Conservation (phyloP, 2,113 vertebrate genomes). For the Apistogramma diplotaenia region DNA sequence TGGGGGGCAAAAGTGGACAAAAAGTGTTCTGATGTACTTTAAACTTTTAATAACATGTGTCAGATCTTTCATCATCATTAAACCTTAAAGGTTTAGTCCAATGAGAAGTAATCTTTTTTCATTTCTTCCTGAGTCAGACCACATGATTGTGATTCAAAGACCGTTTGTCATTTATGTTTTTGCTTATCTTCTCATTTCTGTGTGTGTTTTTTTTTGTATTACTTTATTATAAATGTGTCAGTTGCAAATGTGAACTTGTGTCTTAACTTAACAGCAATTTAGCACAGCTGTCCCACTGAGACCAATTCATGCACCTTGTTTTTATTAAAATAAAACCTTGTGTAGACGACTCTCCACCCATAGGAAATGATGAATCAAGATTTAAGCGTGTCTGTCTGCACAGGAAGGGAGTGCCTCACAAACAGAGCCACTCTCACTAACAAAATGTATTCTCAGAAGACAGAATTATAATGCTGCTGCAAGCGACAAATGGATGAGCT, state of each 20-base stretch:
- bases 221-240: neutral
- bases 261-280: neutral
- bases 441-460: slow-evolving; percentile 25
- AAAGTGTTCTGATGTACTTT: neutral
- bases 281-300: slow-evolving; percentile 10
- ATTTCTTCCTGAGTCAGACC: neutral
- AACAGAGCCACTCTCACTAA: slow-evolving; percentile 1
- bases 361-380: slow-evolving; percentile 40
- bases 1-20: accelerated
- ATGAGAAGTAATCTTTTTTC: neutral
- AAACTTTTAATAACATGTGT: neutral
- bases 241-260: neutral
- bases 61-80: neutral
- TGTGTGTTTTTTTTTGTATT: neutral
- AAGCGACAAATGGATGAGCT: neutral
- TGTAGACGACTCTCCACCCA: slow-evolving; percentile 27
- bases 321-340: slow-evolving; percentile 26
- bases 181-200: neutral
- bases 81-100: neutral
- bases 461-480: slow-evolving; percentile 5
- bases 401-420: slow-evolving; percentile 4
- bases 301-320: slow-evolving; percentile 10
- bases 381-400: slow-evolving; percentile 15
- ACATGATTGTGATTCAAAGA: neutral
- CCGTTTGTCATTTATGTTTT: neutral